Conservation (phyloP, 1,140 invertebrate genomes). For the Dreissena polymorpha region DNA sequence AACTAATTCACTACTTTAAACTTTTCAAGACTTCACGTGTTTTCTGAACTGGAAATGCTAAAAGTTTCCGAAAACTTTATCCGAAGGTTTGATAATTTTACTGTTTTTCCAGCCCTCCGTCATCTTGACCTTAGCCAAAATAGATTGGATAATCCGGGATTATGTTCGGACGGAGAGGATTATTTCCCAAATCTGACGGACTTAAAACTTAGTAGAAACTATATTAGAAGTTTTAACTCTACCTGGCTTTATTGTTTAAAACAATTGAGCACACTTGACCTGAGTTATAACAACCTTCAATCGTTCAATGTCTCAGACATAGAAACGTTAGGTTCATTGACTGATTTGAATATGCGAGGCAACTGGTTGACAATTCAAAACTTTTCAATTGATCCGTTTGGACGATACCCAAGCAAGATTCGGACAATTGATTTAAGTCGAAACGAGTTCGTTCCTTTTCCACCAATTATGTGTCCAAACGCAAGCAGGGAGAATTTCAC, state of each 20-base stretch:
- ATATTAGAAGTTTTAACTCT: background rate
- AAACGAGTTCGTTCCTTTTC: conserved; percentile 3
- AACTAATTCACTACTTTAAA: too few relatives aligned
- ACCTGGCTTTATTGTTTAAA: background rate
- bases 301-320: background rate
- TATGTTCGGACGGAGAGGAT: background rate
- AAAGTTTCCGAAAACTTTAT: too few relatives aligned
- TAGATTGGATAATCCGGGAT: background rate
- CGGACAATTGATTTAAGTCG: background rate
- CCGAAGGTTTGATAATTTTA: too few relatives aligned
- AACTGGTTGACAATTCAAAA: background rate
- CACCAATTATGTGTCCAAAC: background rate
- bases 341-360: background rate
- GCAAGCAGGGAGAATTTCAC: background rate
- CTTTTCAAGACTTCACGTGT: too few relatives aligned
- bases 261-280: background rate
- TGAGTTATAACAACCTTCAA: background rate
- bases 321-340: background rate
- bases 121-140: background rate
- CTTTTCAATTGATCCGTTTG: background rate
- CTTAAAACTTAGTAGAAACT: background rate
- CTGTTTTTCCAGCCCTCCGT: too few relatives aligned
- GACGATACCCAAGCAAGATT: background rate
- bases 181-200: background rate
- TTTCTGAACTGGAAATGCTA: too few relatives aligned